These are phyloP conservation scores for Atlantisia rogersi DNA, from an alignment of 2,113 vertebrate species.

Conservation along the genomic window DNA sequence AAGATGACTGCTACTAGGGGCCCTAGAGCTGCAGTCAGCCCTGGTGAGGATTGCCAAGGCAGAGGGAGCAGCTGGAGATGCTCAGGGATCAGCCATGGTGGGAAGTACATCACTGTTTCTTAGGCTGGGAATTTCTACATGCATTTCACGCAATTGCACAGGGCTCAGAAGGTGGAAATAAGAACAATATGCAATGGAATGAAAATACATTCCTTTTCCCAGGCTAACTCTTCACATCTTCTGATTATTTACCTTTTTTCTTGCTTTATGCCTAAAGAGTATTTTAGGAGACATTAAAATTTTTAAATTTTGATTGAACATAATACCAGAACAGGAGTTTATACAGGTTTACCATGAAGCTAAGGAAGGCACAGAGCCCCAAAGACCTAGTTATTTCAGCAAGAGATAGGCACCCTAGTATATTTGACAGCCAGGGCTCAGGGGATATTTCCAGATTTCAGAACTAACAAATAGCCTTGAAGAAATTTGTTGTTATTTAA, in stretches of 20 bases:
- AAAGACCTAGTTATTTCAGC: background rate
- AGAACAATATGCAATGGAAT: background rate
- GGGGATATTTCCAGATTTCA: background rate
- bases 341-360: background rate
- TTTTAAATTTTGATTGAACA: background rate
- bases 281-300: background rate
- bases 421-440: accelerated
- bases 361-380: background rate
- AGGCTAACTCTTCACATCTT: background rate
- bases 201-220: background rate
- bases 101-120: background rate
- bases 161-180: background rate
- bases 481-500: background rate
- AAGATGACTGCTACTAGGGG: slow-evolving; percentile 4
- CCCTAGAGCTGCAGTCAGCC: background rate
- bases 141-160: background rate
- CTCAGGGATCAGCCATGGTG: background rate
- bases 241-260: background rate
- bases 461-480: background rate
- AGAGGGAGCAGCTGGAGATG: background rate
- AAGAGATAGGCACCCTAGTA: background rate
- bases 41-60: background rate
- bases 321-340: background rate
- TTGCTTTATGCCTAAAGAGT: background rate
- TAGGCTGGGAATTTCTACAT: background rate